phyloP scores from a whole-genome alignment of 1,140 invertebrate genomes.

The Drosophila kepulauana region DNA sequence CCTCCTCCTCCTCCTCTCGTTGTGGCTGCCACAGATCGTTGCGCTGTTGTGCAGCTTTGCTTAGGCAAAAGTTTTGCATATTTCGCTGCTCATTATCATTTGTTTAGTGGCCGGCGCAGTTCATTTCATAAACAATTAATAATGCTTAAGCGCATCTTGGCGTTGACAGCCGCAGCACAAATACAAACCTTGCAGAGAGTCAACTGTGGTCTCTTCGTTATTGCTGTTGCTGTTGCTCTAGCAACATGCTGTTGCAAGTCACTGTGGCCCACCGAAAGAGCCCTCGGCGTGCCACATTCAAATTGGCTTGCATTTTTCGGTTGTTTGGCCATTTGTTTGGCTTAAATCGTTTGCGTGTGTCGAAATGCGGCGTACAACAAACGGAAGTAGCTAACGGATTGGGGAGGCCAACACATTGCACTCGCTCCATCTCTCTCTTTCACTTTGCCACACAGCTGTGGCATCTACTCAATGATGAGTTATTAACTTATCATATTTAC shows the following conservation, averaged over 20 bases:
- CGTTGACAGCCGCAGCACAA: slow-evolving; percentile 63
- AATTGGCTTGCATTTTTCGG: slow-evolving; percentile 43
- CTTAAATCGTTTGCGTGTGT: slow-evolving; percentile 56
- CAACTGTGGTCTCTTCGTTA: slow-evolving; percentile 43
- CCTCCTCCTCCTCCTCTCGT: slow-evolving; percentile 4
- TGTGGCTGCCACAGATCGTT: slow-evolving; percentile 40
- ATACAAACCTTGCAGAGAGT: slow-evolving; percentile 29
- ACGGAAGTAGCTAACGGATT: slow-evolving; percentile 69
- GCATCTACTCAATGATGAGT: slow-evolving; percentile 35
- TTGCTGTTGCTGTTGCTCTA: slow-evolving; percentile 3
- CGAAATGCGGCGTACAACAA: slow-evolving; percentile 57
- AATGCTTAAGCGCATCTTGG: slow-evolving; percentile 82
- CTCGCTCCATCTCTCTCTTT: not conserved
- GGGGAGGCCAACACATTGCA: slow-evolving; percentile 26
- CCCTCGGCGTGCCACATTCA: slow-evolving; percentile 21
- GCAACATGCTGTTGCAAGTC: slow-evolving; percentile 4
- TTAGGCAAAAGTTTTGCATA: slow-evolving; percentile 65
- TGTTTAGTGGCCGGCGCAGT: slow-evolving; percentile 67
- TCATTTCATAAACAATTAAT: slow-evolving; percentile 81
- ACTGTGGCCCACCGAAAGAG: not conserved
- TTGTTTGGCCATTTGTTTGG: slow-evolving; percentile 74
- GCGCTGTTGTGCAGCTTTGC: slow-evolving; percentile 41
- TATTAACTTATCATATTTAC: slow-evolving; percentile 36
- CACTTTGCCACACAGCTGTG: slow-evolving; percentile 35
- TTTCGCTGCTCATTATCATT: slow-evolving; percentile 80